Evolutionary conservation across 2,888 invertebrate species (phyloP), one percentile per base, ranked within the genome.

Genomic region (Busseola fusca): DNA sequence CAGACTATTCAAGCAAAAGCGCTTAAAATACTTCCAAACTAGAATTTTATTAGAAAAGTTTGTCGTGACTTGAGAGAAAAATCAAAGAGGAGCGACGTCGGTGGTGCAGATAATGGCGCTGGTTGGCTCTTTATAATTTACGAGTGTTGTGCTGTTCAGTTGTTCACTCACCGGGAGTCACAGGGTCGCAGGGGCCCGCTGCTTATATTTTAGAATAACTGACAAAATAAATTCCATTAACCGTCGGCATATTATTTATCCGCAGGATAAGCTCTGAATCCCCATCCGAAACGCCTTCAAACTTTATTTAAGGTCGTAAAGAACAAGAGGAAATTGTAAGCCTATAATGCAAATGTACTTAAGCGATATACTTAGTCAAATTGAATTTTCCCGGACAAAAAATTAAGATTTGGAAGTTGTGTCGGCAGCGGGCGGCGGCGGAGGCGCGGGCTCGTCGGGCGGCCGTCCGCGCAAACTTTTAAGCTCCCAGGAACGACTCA

Each of bases 311-410:
- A 81, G 81, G 73, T 84, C 87, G 86, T 87, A 87, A 89, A 89
- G 84, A 86, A 88, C 83, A 86, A 88, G 83, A 83, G 71, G 76
- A 84, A 86, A 87, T 86, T 82, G 86, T 89, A 89, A 91, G 87
- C 86, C 84, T 81, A 79, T 88, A 91, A 90, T 88, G 79, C 86
- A 85, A 88, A 89, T 86, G 85, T 88, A 87, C 86, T 86, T 88
- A 89, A 87, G 84, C 83, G 86, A 81, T 84, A 81, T 87, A 87
- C 88, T 90, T 88, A 87, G 87, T 82, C 81, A 86, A 90, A 90
- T 89, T 87, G 87, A 88, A 85, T 90, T 88, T 87, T 72, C 64
- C 69, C 72, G 74, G 75, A 81, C 74, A 81, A 81, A 86, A 87
- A 85, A 85, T 81, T 74, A 81, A 78, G 73, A 72, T 76, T 74